Evolutionary conservation across 2,888 invertebrate species (phyloP).

Genomic region (Chalcis sispes): DNA sequence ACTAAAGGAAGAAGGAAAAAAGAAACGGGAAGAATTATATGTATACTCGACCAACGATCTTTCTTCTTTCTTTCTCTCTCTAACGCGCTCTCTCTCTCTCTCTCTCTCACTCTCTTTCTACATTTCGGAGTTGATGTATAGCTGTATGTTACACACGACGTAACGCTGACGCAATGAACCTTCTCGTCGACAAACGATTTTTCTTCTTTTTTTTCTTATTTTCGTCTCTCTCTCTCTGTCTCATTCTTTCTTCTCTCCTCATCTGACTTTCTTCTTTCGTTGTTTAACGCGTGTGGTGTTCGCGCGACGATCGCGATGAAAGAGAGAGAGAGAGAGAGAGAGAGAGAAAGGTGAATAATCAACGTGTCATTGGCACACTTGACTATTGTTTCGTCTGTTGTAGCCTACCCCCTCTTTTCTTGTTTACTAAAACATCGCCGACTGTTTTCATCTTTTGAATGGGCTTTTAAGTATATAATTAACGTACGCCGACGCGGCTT

Average conservation of each 20-base stretch:
- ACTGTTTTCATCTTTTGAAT: no score
- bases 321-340: no score
- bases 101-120: not conserved
- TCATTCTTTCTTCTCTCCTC: not conserved
- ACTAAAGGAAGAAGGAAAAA: not conserved
- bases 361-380: conserved; percentile 28
- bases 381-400: conserved; percentile 1
- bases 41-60: conserved; percentile 3
- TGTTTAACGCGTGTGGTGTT: not conserved
- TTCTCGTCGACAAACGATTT: not conserved
- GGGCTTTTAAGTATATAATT: no score
- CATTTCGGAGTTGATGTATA: no score
- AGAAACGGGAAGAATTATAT: not conserved
- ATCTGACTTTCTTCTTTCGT: not conserved
- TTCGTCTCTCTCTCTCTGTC: not conserved
- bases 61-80: not conserved
- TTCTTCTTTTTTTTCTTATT: not conserved
- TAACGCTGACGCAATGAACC: conserved; percentile 36
- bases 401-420: not conserved
- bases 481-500: not conserved
- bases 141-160: no score
- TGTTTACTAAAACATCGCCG: not conserved
- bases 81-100: not conserved
- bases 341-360: not conserved
- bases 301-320: no score